Percentiles rank a stretch among this genome's conserved stretches.
phyloP scores from a whole-genome alignment of 1,140 invertebrate genomes.

The Archegozetes longisetosus region DNA sequence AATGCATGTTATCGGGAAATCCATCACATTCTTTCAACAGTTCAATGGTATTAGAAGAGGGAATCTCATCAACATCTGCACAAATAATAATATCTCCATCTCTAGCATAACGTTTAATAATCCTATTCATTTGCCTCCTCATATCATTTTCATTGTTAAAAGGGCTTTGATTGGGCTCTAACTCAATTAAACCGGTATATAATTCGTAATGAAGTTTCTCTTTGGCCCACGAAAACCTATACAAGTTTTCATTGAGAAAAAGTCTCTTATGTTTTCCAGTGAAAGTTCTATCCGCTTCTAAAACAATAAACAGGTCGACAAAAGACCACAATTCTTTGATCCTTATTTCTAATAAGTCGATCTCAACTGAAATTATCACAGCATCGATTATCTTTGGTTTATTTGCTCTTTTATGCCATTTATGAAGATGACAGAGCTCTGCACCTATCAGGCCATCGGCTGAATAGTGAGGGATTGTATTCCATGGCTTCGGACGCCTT shows the following conservation, averaged over 20 bases:
- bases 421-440: neutral
- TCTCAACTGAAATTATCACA: conserved; percentile 4
- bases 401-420: neutral
- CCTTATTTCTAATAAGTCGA: conserved; percentile 9
- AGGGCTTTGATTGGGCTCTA: neutral
- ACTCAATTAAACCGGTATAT: neutral
- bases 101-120: neutral
- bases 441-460: neutral
- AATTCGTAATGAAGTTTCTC: neutral
- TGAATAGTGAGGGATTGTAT: neutral
- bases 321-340: conserved; percentile 5
- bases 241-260: neutral
- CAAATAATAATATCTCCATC: neutral
- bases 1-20: neutral
- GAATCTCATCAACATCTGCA: conserved; percentile 11
- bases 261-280: conserved; percentile 1
- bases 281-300: conserved; percentile 5
- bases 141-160: conserved; percentile 6
- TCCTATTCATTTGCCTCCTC: neutral
- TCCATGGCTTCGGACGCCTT: neutral
- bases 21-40: neutral
- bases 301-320: conserved; percentile 7
- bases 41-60: neutral
- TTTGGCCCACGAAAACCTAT: conserved; percentile 2
- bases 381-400: conserved; percentile 2